Percentiles rank a stretch among this genome's conserved stretches.
Conservation (phyloP, 1,140 invertebrate genomes). For the Capitella teleta region DNA sequence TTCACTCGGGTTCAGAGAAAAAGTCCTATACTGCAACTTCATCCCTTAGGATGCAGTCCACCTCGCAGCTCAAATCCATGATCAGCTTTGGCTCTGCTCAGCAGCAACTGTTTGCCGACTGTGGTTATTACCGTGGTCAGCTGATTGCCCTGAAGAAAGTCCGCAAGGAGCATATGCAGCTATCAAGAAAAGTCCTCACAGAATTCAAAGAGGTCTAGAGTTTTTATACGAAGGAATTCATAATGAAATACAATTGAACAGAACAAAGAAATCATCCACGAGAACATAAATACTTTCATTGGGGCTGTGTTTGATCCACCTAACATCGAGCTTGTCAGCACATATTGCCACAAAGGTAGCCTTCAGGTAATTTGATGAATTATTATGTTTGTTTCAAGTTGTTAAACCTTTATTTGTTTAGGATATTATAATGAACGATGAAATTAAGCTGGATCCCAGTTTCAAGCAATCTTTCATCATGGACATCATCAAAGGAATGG, state of each 20-base stretch:
- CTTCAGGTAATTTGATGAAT: conserved; percentile 14
- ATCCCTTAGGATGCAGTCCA: no score
- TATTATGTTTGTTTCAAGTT: no score
- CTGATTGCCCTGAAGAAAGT: conserved; percentile 10
- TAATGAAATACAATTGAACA: no score
- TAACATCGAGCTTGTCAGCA: conserved; percentile 57
- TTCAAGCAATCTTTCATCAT: conserved; percentile 20
- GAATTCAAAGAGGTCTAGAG: conserved; percentile 11
- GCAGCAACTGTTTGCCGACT: conserved; percentile 9
- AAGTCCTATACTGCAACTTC: no score
- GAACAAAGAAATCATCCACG: conserved; percentile 13
- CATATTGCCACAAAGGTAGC: conserved; percentile 62
- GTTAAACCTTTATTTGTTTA: no score
- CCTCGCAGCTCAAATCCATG: no score
- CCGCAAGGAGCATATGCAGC: conserved; percentile 11
- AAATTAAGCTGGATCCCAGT: conserved; percentile 17
- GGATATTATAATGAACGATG: conserved; percentile 19
- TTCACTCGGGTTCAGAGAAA: no score
- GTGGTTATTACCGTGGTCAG: conserved; percentile 9
- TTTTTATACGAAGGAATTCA: neutral
- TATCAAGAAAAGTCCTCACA: conserved; percentile 9
- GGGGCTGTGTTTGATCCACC: conserved; percentile 66
- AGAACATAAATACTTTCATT: conserved; percentile 12
- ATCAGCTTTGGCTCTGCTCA: no score
- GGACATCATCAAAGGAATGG: conserved; percentile 16